Evolutionary conservation across 2,797 vertebrate genomes (phyloP).

Genomic region (Coilia nasus): DNA sequence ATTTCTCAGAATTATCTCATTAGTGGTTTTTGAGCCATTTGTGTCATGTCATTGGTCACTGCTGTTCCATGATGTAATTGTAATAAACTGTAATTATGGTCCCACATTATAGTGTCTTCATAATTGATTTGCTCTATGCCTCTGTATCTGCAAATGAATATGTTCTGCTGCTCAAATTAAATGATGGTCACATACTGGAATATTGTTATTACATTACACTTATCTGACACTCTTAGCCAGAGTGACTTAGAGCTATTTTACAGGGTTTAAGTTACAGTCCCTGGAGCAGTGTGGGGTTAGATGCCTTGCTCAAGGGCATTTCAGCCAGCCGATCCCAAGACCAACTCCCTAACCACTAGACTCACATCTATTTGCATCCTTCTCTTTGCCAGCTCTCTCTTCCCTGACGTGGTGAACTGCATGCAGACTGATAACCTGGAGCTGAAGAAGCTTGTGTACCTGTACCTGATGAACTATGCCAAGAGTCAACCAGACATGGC

Average conservation of each 20-base stretch:
- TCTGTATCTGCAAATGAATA: background rate
- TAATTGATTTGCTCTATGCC: background rate
- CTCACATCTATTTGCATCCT: background rate
- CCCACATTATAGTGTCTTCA: background rate
- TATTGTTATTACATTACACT: too few relatives aligned
- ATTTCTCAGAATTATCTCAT: background rate
- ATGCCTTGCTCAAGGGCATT: too few relatives aligned
- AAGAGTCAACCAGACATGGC: slow-evolving; percentile 99
- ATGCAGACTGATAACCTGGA: slow-evolving; percentile 99
- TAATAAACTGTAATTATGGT: background rate
- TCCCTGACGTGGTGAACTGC: slow-evolving; percentile 98
- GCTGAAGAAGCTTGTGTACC: slow-evolving; percentile 96
- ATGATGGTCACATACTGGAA: background rate
- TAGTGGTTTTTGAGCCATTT: background rate
- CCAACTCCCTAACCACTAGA: too few relatives aligned
- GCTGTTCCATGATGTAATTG: background rate
- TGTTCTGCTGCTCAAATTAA: background rate
- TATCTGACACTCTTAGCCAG: too few relatives aligned
- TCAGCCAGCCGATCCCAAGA: too few relatives aligned
- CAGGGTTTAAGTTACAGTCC: too few relatives aligned
- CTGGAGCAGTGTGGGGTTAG: too few relatives aligned
- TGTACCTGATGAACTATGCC: slow-evolving; percentile 99
- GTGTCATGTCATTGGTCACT: background rate
- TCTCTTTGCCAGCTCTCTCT: slow-evolving; percentile 82
- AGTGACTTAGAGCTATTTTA: too few relatives aligned